A percentile compares a stretch with the other conserved stretches of the same genome.
Evolutionary conservation across 2,797 vertebrate genomes (phyloP).

Genomic region (Amblyopsis hoosieri): DNA sequence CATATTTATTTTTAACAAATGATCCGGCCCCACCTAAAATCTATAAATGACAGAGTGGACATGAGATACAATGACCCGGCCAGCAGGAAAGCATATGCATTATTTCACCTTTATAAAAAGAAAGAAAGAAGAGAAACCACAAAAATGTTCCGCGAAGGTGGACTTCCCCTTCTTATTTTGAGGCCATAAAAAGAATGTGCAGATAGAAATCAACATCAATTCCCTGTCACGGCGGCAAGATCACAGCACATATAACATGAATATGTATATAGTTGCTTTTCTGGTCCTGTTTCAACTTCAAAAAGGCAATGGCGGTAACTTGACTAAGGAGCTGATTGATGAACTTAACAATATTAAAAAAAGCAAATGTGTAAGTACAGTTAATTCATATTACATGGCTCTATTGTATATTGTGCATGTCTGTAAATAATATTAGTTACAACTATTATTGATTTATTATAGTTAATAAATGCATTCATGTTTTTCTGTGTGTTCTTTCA

Average conservation of each 20-base stretch:
- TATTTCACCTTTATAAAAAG: background rate
- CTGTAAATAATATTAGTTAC: background rate
- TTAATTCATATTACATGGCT: background rate
- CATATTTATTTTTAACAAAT: too few species aligned
- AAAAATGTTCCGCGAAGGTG: slow-evolving; percentile 19
- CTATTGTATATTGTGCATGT: background rate
- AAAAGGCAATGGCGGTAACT: fast-evolving
- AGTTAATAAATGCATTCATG: too few species aligned
- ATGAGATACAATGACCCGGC: too few species aligned
- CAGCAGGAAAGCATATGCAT: too few species aligned
- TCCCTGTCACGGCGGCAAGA: slow-evolving; percentile 8
- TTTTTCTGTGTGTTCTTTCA: too few species aligned
- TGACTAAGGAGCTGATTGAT: fast-evolving
- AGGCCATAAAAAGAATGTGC: slow-evolving; percentile 33
- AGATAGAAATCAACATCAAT: slow-evolving; percentile 28
- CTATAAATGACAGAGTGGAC: too few species aligned
- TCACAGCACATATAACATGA: slow-evolving; percentile 25
- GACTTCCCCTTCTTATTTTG: slow-evolving; percentile 3
- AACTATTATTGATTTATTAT: slow-evolving; percentile 1
- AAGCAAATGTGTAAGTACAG: slow-evolving; percentile 52
- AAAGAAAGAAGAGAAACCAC: background rate
- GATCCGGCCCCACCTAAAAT: too few species aligned
- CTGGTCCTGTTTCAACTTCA: slow-evolving; percentile 38
- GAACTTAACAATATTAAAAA: fast-evolving
- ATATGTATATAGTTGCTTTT: slow-evolving; percentile 42